A percentile compares a stretch with the other conserved stretches of the same genome.
Conservation (phyloP, 2,797 vertebrate genomes). For the Centroberyx gerrardi region DNA sequence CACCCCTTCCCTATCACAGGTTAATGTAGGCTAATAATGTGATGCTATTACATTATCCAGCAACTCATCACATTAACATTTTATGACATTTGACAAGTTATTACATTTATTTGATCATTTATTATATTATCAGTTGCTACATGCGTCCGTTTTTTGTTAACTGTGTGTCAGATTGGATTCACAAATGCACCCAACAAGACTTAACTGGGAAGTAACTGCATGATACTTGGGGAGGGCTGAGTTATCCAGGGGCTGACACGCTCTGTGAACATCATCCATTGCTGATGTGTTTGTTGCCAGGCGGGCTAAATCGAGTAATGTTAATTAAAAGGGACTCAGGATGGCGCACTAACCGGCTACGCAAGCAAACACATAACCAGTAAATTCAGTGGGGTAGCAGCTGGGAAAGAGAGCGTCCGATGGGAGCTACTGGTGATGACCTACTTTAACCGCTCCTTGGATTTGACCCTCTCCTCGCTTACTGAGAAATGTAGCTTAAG, state of each 20-base stretch:
- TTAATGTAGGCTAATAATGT: no score
- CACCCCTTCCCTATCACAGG: no score
- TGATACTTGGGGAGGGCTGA: not conserved
- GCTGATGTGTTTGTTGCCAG: constrained; percentile 24
- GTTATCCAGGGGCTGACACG: not conserved
- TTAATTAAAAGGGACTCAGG: constrained; percentile 18
- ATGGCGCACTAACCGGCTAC: constrained; percentile 40
- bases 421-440: constrained; percentile 72
- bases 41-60: no score
- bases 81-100: no score
- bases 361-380: constrained; percentile 65
- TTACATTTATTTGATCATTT: not conserved
- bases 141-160: not conserved
- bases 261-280: not conserved
- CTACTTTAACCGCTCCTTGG: constrained; percentile 74
- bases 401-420: constrained; percentile 56
- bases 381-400: constrained; percentile 52
- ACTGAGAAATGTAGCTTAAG: constrained; percentile 45
- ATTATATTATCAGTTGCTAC: constrained; percentile 4
- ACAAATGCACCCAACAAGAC: constrained; percentile 13
- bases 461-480: constrained; percentile 44
- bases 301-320: constrained; percentile 25
- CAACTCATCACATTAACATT: no score
- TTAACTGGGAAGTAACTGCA: not conserved
- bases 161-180: not conserved